Evolutionary conservation across 2,797 vertebrate species (phyloP).

Genomic region (Epinephelus coioides): DNA sequence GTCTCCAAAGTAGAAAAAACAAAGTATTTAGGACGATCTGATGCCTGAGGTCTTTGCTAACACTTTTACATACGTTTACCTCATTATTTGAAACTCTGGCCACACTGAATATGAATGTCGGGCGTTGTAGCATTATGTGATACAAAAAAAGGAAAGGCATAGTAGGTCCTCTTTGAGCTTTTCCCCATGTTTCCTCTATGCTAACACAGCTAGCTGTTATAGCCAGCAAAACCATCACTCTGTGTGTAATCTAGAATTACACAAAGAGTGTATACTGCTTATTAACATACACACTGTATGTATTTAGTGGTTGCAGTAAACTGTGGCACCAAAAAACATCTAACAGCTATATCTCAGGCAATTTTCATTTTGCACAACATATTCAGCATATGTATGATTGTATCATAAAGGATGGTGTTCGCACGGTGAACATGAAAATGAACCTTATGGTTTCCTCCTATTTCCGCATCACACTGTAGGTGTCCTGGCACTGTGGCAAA

Average conservation of each 20-base stretch:
- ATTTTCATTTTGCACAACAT: slow-evolving; percentile 16
- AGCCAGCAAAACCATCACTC: neutral
- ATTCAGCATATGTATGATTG: slow-evolving; percentile 20
- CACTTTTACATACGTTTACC: no score
- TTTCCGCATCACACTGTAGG: slow-evolving; percentile 54
- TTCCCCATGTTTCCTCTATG: neutral
- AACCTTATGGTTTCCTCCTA: slow-evolving; percentile 48
- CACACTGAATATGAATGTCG: no score
- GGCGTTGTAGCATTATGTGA: no score
- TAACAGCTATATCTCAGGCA: neutral
- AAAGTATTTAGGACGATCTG: no score
- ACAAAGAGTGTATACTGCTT: neutral
- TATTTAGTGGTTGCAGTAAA: neutral
- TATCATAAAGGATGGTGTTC: slow-evolving; percentile 21
- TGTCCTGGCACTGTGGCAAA: slow-evolving; percentile 61
- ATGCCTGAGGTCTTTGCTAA: no score
- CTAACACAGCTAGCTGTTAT: neutral
- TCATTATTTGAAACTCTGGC: no score
- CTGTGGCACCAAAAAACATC: neutral
- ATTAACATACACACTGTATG: neutral
- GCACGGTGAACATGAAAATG: slow-evolving; percentile 33
- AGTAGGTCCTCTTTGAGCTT: neutral
- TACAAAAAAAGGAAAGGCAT: no score
- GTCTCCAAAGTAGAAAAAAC: no score
- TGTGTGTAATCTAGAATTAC: neutral